These are phyloP conservation scores for Acipenser oxyrinchus DNA, from an alignment of 2,797 vertebrate genomes.

Conservation along the genomic window DNA sequence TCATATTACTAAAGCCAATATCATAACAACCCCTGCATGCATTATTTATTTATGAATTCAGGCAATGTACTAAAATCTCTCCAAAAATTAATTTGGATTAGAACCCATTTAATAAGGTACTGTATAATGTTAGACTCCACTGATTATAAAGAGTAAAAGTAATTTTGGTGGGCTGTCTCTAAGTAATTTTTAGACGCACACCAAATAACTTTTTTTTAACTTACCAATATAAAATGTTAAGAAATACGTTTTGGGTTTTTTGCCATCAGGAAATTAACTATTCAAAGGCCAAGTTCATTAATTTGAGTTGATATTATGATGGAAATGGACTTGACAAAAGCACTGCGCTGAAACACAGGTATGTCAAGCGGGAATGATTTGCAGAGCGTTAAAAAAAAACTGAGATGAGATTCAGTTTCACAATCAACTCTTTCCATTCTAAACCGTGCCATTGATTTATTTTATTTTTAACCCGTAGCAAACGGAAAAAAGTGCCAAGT, in stretches of 20 bases:
- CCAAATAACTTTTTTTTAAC: background rate
- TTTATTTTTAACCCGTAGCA: too few species aligned
- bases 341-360: background rate
- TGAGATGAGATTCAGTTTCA: too few species aligned
- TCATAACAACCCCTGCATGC: too few species aligned
- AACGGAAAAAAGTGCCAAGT: too few species aligned
- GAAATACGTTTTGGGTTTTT: slow-evolving; percentile 1
- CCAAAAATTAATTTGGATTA: background rate
- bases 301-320: slow-evolving; percentile 9
- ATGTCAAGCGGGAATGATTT: background rate
- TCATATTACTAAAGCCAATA: too few species aligned
- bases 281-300: slow-evolving; percentile 9
- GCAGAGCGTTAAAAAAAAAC: slow-evolving; percentile 16
- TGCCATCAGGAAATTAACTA: slow-evolving; percentile 11
- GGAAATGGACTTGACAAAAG: slow-evolving; percentile 1
- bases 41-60: too few species aligned
- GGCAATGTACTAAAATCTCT: too few species aligned
- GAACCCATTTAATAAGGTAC: background rate
- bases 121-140: slow-evolving; percentile 1
- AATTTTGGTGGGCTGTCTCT: background rate
- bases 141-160: background rate
- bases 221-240: background rate
- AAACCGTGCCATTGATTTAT: too few species aligned
- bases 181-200: background rate
- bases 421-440: too few species aligned